Evolutionary conservation across 2,797 vertebrate species (phyloP), one percentile per base, ranked within the genome.

Genomic region (Sebastes matsubarae): DNA sequence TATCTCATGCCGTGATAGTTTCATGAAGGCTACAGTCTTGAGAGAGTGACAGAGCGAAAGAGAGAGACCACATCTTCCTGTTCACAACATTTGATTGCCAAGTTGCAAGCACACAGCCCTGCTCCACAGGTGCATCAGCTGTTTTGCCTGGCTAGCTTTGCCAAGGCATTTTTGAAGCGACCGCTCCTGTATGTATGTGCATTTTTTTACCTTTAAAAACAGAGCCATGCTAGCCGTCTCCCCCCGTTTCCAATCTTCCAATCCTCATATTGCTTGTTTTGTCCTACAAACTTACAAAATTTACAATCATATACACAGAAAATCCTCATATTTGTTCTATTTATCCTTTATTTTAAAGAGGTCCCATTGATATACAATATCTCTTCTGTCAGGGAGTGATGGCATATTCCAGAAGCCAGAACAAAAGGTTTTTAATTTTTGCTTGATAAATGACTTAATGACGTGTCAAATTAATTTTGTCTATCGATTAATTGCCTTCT

Each of bases 11-110:
- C 14, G 14, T 42, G 38, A 42, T 42, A 42, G 14, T 42, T 42
- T 42, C 38, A 42, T 42, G 38, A 0, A 42, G 38, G 38, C 38
- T 6, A 42, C 13, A 0, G 38, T 42, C 38, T 42, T 42, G 38
- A 16, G 38, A 16, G 38, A 42, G 38, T 16, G 38, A 18, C 14
- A 16, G 38, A 42, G 14, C 14, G 38, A 18, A 42, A 42, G 14
- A 42, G 38, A 42, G 38, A 42, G 38, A 42, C 38, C 13, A 42
- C 13, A 42, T 42, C 38, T 42, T 14, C 38, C 38, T 0, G 13
- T 42, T 42, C 0, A 42, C 0, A 1, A 42, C 13, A 42, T 42
- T 42, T 42, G 38, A 42, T 42, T 1, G 13, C 2, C 13, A 0
- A 42, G 5, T 6, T 42, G 38, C 38, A 42, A 42, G 5, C 38